Evolutionary conservation across 2,113 vertebrate species (phyloP), one percentile per base, ranked within the genome.

Genomic region (Salvelinus sp.): DNA sequence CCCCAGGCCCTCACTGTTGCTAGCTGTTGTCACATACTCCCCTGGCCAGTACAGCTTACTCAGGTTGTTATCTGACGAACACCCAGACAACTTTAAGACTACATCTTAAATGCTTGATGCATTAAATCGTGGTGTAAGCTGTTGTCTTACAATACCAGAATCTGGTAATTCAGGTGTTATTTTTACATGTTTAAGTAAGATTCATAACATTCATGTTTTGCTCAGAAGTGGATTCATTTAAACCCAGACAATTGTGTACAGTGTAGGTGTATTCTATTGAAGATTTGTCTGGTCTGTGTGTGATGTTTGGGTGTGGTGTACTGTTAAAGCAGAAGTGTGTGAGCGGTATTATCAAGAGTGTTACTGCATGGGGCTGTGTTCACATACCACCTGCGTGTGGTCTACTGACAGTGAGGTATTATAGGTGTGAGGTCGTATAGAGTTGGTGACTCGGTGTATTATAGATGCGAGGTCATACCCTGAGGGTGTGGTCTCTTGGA

Each of bases 21-120:
- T 91, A 0, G 76, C 84, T 7, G 89, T 85, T 0, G 87, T 90
- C 65, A 91, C 65, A 66, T 93, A 92, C 47, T 96, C 95, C 66
- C 89, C 94, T 0, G 94, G 94, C 95, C 95, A 96, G 74, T 91
- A 89, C n/a, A 87, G 83, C 78, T 91, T 91, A 18, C 77, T 88
- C 0, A 87, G 27, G 79, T 88, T 85, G 63, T 90, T 93, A 79
- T 91, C 92, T 93, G 80, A 2, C 1, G 23, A 1, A 27, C 22
- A 79, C 28, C 76, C 2, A 75, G 48, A 60, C 25, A 70, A 63
- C 38, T 44, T 10, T 44, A 12, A 75, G 33, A 78, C 22, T 30
- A 44, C 16, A 58, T 72, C 7, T 62, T 62, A 62, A 62, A 62
- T 22, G n/a, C 16, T 22, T 62, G 58, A 62, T 60, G 58, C n/a